Percentiles rank a stretch among this genome's conserved stretches.
Evolutionary conservation across 2,888 invertebrate genomes (phyloP).

Genomic region (Gryllus longicercus): DNA sequence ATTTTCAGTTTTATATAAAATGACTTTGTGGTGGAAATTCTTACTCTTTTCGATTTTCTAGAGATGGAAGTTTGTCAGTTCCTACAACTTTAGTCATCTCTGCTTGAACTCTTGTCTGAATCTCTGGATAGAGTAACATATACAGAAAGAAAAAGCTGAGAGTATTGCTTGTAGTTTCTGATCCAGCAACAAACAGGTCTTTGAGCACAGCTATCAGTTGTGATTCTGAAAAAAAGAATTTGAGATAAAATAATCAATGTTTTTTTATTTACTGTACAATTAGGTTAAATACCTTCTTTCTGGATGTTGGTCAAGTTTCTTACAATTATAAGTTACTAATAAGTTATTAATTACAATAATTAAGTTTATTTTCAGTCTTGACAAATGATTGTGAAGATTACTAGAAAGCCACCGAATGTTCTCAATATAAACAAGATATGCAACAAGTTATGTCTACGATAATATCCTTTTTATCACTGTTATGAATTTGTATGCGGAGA

Average conservation of each 20-base stretch:
- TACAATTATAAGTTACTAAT: too few species aligned
- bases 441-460: too few species aligned
- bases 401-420: too few species aligned
- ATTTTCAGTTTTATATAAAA: neutral
- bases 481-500: too few species aligned
- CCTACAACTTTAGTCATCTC: slow-evolving; percentile 42
- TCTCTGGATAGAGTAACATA: slow-evolving; percentile 39
- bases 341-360: too few species aligned
- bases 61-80: slow-evolving; percentile 38
- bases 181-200: slow-evolving; percentile 40
- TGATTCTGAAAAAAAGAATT: slow-evolving; percentile 27
- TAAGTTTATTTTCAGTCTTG: too few species aligned
- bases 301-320: too few species aligned
- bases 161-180: slow-evolving; percentile 39
- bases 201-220: slow-evolving; percentile 36
- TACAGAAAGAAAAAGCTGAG: slow-evolving; percentile 40
- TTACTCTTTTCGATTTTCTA: slow-evolving; percentile 38
- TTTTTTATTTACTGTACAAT: neutral
- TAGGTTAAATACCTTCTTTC: too few species aligned
- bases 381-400: too few species aligned
- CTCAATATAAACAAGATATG: too few species aligned
- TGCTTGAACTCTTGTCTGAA: slow-evolving; percentile 39
- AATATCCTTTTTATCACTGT: too few species aligned
- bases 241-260: neutral
- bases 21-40: neutral